Base-by-base conservation (phyloP, 2,797 vertebrate species). In the Picus viridis region DNA sequence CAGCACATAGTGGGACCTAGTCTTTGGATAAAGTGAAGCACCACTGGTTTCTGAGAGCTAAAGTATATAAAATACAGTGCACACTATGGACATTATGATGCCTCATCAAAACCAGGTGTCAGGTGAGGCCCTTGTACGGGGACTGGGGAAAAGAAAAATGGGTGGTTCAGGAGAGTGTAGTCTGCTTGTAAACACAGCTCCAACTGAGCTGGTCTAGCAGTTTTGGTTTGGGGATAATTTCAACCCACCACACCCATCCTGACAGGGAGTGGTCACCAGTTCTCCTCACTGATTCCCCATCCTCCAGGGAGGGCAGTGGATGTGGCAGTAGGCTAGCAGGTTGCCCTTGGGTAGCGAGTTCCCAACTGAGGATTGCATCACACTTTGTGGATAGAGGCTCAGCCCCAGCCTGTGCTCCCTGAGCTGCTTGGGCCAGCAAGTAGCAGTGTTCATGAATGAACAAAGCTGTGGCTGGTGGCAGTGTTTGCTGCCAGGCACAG, bases 251-350 rank as follows among this genome's bases (percentile, higher is more conserved):
- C 5, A 2, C 32, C 57, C 45, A 7, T 75, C 5, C 8, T 39
- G 51, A 16, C 9, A 1, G 7, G 41, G 19, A 30, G 18, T 10
- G 13, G 68, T 36, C 7, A 2, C 29, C 72, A 54, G 26, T 26
- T 26, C 30, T 49, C 72, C 22, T 43, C 4, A 4, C 26, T 62
- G 75, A 22, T 34, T 78, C 17, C 9, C 4, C 39, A 14, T 17
- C 9, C 41, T 23, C 9, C 1, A 0, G 27, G 15, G 47, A 76
- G 47, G 63, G 67, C 75, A 47, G 43, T 47, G 53, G 6, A 30
- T 22, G 5, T 0, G 2, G 29, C 27, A 27, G 5, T 20, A 8
- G 16, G 61, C 41, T 0, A 1, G 47, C 3, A 1, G 27, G 24
- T 23, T 71, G 59, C 51, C 63, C 26, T 4, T 27, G 51, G n/a